These are phyloP conservation scores for Parauchenoglanis ngamensis DNA, from an alignment of 2,797 vertebrate species.

Conservation along the genomic window DNA sequence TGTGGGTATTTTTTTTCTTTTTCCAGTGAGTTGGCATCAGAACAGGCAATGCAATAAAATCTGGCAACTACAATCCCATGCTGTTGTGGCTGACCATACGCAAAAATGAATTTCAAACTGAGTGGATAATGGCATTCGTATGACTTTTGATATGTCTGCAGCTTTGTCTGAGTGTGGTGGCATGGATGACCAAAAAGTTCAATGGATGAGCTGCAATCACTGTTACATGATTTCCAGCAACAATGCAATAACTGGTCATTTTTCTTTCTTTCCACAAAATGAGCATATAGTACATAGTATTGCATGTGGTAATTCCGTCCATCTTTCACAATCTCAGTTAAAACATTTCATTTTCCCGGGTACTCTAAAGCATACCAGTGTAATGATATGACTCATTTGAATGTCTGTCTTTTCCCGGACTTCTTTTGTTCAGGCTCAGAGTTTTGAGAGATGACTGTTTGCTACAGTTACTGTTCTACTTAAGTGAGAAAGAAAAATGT, in stretches of 20 bases:
- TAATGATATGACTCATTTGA: neutral
- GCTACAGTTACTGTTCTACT: neutral
- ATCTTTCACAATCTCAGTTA: constrained; percentile 14
- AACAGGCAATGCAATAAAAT: constrained; percentile 48
- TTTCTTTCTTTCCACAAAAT: constrained; percentile 29
- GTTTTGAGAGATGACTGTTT: constrained; percentile 8
- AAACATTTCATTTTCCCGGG: neutral
- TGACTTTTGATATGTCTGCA: neutral
- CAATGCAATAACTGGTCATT: constrained; percentile 12
- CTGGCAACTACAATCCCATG: constrained; percentile 30
- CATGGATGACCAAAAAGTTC: constrained; percentile 1
- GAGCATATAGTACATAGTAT: neutral
- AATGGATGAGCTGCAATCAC: constrained; percentile 6
- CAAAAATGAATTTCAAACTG: constrained; percentile 10
- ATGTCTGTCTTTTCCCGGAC: constrained; percentile 3
- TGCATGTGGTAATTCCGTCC: constrained; percentile 14
- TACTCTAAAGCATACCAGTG: neutral
- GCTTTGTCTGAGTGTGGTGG: neutral
- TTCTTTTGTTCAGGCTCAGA: neutral
- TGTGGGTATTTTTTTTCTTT: constrained; percentile 9
- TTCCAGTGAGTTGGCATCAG: constrained; percentile 35
- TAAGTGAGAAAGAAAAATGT: neutral
- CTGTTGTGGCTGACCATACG: constrained; percentile 18
- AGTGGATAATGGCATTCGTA: neutral
- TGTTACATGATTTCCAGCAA: neutral